Base-by-base conservation (phyloP, 1,140 invertebrate species). In the Tetramorium simillimum region DNA sequence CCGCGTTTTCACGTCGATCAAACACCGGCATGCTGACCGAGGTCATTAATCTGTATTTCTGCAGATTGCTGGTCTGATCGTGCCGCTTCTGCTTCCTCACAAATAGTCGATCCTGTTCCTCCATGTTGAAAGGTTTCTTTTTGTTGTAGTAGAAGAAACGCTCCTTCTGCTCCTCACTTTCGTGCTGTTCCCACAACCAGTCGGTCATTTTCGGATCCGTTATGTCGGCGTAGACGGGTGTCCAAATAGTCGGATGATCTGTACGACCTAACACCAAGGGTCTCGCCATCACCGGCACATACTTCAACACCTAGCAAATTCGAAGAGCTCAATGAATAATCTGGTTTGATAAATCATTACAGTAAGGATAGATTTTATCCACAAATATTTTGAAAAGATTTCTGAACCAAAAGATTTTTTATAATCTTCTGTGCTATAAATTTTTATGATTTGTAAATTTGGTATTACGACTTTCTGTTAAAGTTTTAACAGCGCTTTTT, bases 1-100 rank as follows among this genome's bases (percentile, higher is more conserved):
- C 97, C 95, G 97, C 97, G 93, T 97, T 97, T 88, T 97, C 96
- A 14, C 97, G 96, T 91, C 96, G 96, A 95, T 99, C 98, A 94
- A 97, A 99, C 37, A 99, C 98, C 7, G 98, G 98, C 96, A 98
- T 97, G 82, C 98, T 98, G 21, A 99, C 98, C 49, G 98, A 98
- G 12, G 98, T 99, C 97, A 98, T 97, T 91, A 98, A 96, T 89
- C 97, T 96, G 93, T 97, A 98, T 86, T 96, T 95, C 82, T 96
- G 95, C 33, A 96, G 93, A 88, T 96, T 96, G 62, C 95, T 95
- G 43, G 96, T 96, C 90, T 97, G 96, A 85, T 97, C 96, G 94
- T 96, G 58, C 73, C 93, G 85, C 89, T 94, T 94, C 85, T 94
- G 94, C 86, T 96, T 96, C 69, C 93, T 94, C 53, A 95, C 91